These are phyloP conservation scores for Leptopilina syphax DNA, from an alignment of 2,888 invertebrate genomes.

Conservation along the genomic window DNA sequence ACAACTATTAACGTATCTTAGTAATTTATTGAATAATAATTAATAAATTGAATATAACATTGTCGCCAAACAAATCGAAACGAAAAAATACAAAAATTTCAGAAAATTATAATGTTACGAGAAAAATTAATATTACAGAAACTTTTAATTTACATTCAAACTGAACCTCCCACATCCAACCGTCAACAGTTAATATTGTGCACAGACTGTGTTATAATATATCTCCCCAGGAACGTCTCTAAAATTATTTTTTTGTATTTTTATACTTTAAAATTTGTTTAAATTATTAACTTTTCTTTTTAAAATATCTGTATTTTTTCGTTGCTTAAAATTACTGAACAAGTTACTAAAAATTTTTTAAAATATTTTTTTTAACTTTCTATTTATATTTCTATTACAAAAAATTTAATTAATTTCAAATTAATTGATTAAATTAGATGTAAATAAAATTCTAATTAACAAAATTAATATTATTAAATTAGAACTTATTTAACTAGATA, in stretches of 20 bases:
- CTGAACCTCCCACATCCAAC: constrained; percentile 4
- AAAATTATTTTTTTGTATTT: not conserved
- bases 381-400: too few relatives aligned
- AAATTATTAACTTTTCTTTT: not conserved
- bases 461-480: too few relatives aligned
- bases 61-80: not conserved
- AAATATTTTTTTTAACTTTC: not conserved
- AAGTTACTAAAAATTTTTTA: not conserved
- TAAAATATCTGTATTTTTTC: too few relatives aligned
- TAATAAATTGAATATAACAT: too few relatives aligned
- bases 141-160: not conserved
- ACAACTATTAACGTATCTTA: too few relatives aligned
- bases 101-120: too few relatives aligned
- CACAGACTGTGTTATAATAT: constrained; percentile 16
- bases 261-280: not conserved
- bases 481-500: too few relatives aligned
- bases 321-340: too few relatives aligned
- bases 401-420: too few relatives aligned
- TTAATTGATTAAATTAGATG: too few relatives aligned
- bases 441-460: too few relatives aligned
- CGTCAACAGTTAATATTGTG: constrained; percentile 29
- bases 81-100: not conserved
- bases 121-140: not conserved
- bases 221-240: constrained; percentile 29
- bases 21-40: too few relatives aligned